Percentiles rank a stretch among this genome's conserved stretches.
phyloP scores from a whole-genome alignment of 2,113 vertebrate species.

The Halcyon senegalensis region DNA sequence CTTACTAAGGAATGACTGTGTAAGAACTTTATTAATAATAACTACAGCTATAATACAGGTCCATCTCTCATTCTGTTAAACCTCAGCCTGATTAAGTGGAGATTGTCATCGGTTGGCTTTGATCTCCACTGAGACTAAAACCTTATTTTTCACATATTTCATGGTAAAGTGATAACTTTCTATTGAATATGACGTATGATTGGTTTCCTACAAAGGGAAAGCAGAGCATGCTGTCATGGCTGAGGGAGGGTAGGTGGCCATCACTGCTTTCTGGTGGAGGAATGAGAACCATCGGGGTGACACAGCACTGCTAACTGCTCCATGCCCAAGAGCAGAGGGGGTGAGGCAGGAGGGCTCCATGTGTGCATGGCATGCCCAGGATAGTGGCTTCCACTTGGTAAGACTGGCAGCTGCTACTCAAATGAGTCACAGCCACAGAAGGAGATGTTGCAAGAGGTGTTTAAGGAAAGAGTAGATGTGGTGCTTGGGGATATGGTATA shows the following conservation, averaged over 20 bases:
- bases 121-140: not conserved
- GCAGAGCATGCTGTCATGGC: fast-evolving
- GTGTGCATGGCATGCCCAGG: not conserved
- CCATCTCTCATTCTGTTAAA: slow-evolving; percentile 5
- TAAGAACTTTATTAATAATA: slow-evolving; percentile 24
- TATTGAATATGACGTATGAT: not conserved
- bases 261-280: not conserved
- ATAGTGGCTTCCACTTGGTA: not conserved
- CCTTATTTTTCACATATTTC: not conserved
- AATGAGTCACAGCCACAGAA: not conserved
- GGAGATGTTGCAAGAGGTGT: not conserved
- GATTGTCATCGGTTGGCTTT: not conserved
- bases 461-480: too few relatives aligned
- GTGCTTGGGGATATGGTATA: too few relatives aligned
- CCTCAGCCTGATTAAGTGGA: not conserved
- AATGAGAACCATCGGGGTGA: not conserved
- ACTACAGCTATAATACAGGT: not conserved
- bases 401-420: not conserved
- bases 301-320: not conserved
- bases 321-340: not conserved
- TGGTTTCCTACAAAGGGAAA: not conserved
- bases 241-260: not conserved
- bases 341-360: not conserved
- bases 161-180: not conserved
- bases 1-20: not conserved